Percentiles rank a stretch among this genome's conserved stretches.
phyloP scores from a whole-genome alignment of 2,888 invertebrate genomes.

The Rhingia campestris region DNA sequence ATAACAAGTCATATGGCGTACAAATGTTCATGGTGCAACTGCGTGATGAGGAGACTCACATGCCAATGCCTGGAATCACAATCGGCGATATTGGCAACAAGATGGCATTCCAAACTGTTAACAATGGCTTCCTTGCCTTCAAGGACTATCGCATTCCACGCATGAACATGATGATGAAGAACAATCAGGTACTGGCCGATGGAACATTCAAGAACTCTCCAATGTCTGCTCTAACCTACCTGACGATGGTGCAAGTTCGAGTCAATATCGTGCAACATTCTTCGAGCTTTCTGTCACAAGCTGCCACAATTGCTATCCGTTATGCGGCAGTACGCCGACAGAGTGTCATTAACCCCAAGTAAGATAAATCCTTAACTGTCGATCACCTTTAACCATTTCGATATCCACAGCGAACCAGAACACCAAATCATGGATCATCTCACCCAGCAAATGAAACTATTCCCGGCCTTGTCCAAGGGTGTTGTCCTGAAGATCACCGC shows the following conservation, averaged over 20 bases:
- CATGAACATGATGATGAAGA: slow-evolving; percentile 95
- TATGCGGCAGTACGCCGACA: slow-evolving; percentile 95
- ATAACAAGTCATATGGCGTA: slow-evolving; percentile 91
- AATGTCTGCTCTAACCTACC: slow-evolving; percentile 92
- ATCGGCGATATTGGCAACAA: slow-evolving; percentile 97
- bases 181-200: slow-evolving; percentile 94
- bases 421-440: slow-evolving; percentile 95
- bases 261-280: slow-evolving; percentile 90
- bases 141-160: slow-evolving; percentile 93
- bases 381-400: slow-evolving; percentile 7
- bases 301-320: slow-evolving; percentile 93
- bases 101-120: slow-evolving; percentile 93
- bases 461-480: slow-evolving; percentile 91
- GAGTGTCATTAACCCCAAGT: slow-evolving; percentile 92
- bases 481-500: slow-evolving; percentile 91
- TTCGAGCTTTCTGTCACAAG: slow-evolving; percentile 88
- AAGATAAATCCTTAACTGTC: slow-evolving; percentile 79
- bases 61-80: slow-evolving; percentile 92
- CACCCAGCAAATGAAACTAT: slow-evolving; percentile 95
- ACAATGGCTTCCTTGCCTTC: slow-evolving; percentile 96
- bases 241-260: slow-evolving; percentile 94
- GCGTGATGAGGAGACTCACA: slow-evolving; percentile 93
- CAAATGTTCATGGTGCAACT: slow-evolving; percentile 96
- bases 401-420: slow-evolving; percentile 88
- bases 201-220: slow-evolving; percentile 93